Evolutionary conservation across 2,888 invertebrate species (phyloP).

Genomic region (Dastarcus helophoroides): DNA sequence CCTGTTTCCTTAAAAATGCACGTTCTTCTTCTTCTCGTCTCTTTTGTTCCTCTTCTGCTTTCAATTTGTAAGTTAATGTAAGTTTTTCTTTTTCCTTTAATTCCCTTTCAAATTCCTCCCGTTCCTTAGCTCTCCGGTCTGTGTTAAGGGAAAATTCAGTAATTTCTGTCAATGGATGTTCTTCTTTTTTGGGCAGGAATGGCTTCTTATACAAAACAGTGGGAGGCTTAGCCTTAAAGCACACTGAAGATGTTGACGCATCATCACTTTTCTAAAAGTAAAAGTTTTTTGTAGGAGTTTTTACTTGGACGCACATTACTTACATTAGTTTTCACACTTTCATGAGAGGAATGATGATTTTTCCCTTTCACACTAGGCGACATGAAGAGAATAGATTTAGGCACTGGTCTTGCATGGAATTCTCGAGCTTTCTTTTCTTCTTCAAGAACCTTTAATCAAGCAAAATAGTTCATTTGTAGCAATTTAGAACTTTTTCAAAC

Average conservation of each 20-base stretch:
- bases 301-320: no score
- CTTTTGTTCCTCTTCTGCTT: slow-evolving; percentile 34
- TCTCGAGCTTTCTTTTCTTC: slow-evolving; percentile 48
- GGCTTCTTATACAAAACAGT: slow-evolving; percentile 52
- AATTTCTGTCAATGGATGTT: slow-evolving; percentile 36
- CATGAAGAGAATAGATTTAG: slow-evolving; percentile 31
- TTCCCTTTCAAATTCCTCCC: slow-evolving; percentile 47
- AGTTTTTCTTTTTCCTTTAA: slow-evolving; percentile 45
- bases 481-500: slow-evolving; percentile 10
- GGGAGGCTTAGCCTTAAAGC: slow-evolving; percentile 54
- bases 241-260: no score
- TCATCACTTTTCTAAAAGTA: no score
- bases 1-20: slow-evolving; percentile 42
- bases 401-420: slow-evolving; percentile 62
- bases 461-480: not conserved
- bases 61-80: slow-evolving; percentile 33
- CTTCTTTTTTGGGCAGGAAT: slow-evolving; percentile 47
- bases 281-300: no score
- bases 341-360: no score
- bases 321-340: no score
- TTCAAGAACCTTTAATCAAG: slow-evolving; percentile 36
- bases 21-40: slow-evolving; percentile 41
- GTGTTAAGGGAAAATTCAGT: slow-evolving; percentile 51
- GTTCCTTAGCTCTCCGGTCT: slow-evolving; percentile 49
- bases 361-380: no score